Conservation (phyloP, 1,140 invertebrate species). For the Lucilia sericata region DNA sequence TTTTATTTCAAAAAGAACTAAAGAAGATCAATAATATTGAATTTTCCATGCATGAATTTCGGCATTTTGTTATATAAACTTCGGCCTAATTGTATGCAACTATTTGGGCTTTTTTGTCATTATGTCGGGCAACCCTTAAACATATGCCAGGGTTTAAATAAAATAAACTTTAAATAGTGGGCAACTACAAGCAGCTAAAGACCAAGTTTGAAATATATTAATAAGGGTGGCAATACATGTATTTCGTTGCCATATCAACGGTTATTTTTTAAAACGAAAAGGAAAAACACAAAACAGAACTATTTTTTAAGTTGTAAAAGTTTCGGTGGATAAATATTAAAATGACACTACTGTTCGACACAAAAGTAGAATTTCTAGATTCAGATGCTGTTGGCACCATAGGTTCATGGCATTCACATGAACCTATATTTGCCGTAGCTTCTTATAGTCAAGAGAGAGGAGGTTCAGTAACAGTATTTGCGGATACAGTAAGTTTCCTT, state of each 20-base stretch:
- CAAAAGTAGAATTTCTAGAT: slow-evolving; percentile 78
- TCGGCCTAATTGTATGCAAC: background rate
- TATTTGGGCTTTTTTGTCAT: background rate
- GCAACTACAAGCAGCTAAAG: too few relatives aligned
- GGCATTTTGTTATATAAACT: too few relatives aligned
- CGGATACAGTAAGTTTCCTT: slow-evolving; percentile 79
- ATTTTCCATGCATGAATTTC: too few relatives aligned
- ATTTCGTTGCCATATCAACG: slow-evolving; percentile 26
- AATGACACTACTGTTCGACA: slow-evolving; percentile 84
- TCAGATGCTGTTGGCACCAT: slow-evolving; percentile 79
- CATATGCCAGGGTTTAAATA: background rate
- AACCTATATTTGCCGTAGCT: slow-evolving; percentile 85
- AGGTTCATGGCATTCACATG: slow-evolving; percentile 82
- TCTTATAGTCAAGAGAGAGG: slow-evolving; percentile 89
- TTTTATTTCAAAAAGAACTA: too few relatives aligned
- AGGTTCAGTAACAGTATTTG: slow-evolving; percentile 87
- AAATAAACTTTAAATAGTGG: too few relatives aligned
- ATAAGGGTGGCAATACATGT: background rate
- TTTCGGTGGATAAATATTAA: background rate
- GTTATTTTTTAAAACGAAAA: background rate
- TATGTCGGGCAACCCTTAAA: background rate
- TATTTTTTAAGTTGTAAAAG: background rate
- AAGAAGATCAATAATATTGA: too few relatives aligned
- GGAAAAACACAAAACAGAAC: background rate
- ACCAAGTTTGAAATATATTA: too few relatives aligned